Base-by-base conservation (phyloP, 2,113 vertebrate species). In the Melanocharis versteri region DNA sequence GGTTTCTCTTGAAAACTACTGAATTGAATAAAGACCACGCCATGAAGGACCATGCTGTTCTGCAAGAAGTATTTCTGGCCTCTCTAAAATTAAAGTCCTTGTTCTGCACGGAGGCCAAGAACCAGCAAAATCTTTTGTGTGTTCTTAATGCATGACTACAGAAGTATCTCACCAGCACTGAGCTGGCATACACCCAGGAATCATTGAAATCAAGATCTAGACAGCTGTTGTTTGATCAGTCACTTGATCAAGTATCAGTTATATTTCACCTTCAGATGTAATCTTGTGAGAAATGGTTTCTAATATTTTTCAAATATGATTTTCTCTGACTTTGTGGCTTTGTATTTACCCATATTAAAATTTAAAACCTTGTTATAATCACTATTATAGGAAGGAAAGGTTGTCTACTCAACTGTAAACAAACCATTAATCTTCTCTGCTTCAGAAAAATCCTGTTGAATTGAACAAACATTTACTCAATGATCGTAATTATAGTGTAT, bases 381-480 rank as follows among this genome's bases (percentile, higher is more conserved):
- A 82, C 65, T 83, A 42, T 76, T 76, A 50, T 28, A 73, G 42
- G 68, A 94, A 95, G 83, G 69, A 86, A 95, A 88, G 15, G 58
- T 90, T 44, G 4, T 76, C 82, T 90, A 50, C 40, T 89, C 68
- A 33, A 89, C 82, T 83, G 79, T 90, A 96, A 97, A 94, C 48
- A 96, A 95, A 60, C 45, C 72, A 90, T 87, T 93, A 81, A 78
- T 96, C 79, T 94, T 88, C 76, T 87, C 66, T n/a, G 6, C 90
- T 94, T 88, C 90, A 87, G 57, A 75, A 81, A 89, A 93, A 94
- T 48, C 60, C 60, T 66, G 27, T 61, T 92, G 82, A 94, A 90
- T 78, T 92, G 92, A 93, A 86, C 60, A 89, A 95, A 94, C 37
- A 90, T 96, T 95, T 93, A 90, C 61, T 82, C 78, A 88, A 9